Conservation (phyloP, 2,797 vertebrate genomes). For the Pseudochaenichthys georgianus region DNA sequence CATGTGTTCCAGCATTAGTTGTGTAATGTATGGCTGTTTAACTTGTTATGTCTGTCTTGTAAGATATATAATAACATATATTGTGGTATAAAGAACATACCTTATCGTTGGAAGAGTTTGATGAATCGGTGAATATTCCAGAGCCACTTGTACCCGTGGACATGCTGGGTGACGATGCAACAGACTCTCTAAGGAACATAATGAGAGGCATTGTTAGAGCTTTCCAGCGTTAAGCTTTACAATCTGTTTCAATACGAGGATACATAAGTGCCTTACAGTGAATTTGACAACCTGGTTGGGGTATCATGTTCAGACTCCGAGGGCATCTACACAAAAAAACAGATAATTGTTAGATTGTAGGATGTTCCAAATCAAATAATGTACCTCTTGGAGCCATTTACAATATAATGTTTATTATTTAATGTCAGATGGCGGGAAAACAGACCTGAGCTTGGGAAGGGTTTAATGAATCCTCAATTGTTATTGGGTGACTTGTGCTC, state of each 20-base stretch:
- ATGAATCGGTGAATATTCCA: slow-evolving; percentile 26
- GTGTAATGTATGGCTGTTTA: no score
- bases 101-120: slow-evolving; percentile 24
- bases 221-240: neutral
- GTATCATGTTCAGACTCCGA: slow-evolving; percentile 18
- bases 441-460: slow-evolving; percentile 24
- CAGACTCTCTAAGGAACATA: slow-evolving; percentile 47
- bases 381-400: no score
- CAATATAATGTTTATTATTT: neutral
- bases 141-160: slow-evolving; percentile 8
- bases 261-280: slow-evolving; percentile 37
- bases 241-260: neutral
- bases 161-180: neutral
- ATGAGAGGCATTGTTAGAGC: neutral
- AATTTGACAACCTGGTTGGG: neutral
- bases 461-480: slow-evolving; percentile 26
- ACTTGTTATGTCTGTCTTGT: no score
- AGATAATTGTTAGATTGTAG: neutral
- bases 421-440: neutral
- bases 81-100: neutral
- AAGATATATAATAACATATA: no score
- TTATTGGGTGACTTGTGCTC: slow-evolving; percentile 7
- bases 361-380: neutral
- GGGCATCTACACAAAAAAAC: slow-evolving; percentile 29
- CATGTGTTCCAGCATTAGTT: no score